phyloP scores from a whole-genome alignment of 2,113 vertebrate genomes.

The Numenius arquata region DNA sequence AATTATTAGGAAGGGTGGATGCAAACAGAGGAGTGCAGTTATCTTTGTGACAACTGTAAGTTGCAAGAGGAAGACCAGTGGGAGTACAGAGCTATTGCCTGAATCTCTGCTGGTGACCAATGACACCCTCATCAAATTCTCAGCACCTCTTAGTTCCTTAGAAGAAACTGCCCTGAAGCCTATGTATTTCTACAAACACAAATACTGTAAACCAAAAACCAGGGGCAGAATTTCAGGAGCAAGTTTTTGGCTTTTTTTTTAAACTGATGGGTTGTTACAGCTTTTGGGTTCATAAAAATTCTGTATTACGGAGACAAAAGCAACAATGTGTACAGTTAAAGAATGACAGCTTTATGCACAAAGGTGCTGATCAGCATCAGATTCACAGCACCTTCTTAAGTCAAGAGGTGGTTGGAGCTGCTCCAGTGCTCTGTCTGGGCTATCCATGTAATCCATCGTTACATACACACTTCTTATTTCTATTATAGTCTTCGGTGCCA shows the following conservation, averaged over 20 bases:
- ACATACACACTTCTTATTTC: background rate
- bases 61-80: background rate
- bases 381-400: background rate
- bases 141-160: background rate
- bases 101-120: slow-evolving; percentile 12
- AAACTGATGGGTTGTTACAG: background rate
- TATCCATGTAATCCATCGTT: background rate
- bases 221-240: background rate
- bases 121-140: slow-evolving; percentile 15
- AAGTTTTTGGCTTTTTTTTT: background rate
- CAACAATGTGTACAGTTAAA: background rate
- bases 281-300: background rate
- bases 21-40: slow-evolving; percentile 17
- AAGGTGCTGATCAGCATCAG: background rate
- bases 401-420: background rate
- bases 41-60: slow-evolving; percentile 39
- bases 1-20: slow-evolving; percentile 10
- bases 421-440: background rate
- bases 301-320: background rate
- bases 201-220: background rate
- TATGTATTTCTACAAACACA: background rate
- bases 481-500: background rate
- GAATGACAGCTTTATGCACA: background rate
- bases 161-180: background rate
- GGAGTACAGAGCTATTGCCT: background rate